These are phyloP conservation scores for Otolemur garnettii DNA, from an alignment of 2,113 vertebrate species.

Conservation along the genomic window DNA sequence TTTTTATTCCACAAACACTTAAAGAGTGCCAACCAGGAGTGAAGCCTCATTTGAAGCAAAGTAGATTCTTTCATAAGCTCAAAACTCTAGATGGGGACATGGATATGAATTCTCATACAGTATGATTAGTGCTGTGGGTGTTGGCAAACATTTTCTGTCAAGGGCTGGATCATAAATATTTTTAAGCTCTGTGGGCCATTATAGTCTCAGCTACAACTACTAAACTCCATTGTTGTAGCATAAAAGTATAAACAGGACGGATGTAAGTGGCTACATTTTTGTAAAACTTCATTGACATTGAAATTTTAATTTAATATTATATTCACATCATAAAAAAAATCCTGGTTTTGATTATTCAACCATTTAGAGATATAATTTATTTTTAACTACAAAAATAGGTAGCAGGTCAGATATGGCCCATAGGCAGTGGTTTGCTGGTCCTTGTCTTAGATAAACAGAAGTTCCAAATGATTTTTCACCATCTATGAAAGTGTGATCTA, in stretches of 20 bases:
- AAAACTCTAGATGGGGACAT: not conserved
- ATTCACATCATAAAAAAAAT: not conserved
- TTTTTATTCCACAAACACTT: not conserved
- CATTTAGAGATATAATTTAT: not conserved
- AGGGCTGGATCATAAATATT: not conserved
- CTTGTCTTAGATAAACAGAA: not conserved
- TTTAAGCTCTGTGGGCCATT: not conserved
- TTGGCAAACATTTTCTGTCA: slow-evolving; percentile 31
- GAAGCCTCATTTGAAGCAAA: not conserved
- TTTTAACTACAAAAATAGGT: slow-evolving; percentile 20
- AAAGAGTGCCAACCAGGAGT: not conserved
- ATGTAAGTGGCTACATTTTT: not conserved
- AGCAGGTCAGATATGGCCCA: not conserved
- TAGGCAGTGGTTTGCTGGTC: not conserved
- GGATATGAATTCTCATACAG: not conserved
- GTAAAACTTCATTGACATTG: slow-evolving; percentile 10
- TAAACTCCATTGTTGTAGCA: not conserved
- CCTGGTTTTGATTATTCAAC: slow-evolving; percentile 4
- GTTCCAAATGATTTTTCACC: slow-evolving; percentile 20
- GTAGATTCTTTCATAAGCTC: not conserved
- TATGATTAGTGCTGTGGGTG: not conserved
- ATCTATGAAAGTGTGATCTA: not conserved
- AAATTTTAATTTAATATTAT: slow-evolving; percentile 30
- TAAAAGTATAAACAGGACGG: slow-evolving; percentile 34
- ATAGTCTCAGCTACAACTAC: not conserved